These are phyloP conservation scores for Taenaris catops DNA, from an alignment of 2,888 invertebrate species.

Conservation along the genomic window DNA sequence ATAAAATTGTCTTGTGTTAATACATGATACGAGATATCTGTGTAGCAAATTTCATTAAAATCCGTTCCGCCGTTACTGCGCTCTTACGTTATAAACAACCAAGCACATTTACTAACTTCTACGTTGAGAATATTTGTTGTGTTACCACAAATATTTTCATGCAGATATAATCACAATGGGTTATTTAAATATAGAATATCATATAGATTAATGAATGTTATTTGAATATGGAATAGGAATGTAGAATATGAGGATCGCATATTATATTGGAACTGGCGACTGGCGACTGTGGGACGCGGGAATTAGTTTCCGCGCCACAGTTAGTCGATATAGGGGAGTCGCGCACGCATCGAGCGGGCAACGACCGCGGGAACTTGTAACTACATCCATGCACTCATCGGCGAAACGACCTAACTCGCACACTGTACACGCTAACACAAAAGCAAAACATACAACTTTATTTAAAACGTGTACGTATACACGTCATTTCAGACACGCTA, in stretches of 20 bases:
- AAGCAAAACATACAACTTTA: conserved; percentile 2
- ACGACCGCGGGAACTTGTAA: conserved; percentile 78
- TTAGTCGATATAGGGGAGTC: conserved; percentile 67
- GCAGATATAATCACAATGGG: no score
- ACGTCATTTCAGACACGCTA: conserved; percentile 35
- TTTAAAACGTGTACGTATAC: conserved; percentile 24
- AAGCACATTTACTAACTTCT: no score
- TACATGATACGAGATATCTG: no score
- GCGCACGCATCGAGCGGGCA: conserved; percentile 66
- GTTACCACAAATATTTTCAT: no score
- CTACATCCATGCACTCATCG: conserved; percentile 57
- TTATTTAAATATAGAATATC: background rate
- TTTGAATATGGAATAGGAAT: conserved; percentile 9
- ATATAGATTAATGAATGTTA: conserved; percentile 1
- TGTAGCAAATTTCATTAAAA: no score
- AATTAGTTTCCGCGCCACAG: conserved; percentile 47
- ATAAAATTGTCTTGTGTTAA: no score
- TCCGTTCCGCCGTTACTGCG: no score
- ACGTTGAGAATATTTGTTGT: no score
- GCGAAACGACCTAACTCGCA: conserved; percentile 50
- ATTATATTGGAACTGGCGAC: conserved; percentile 3
- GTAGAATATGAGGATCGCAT: conserved; percentile 8
- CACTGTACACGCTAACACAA: conserved; percentile 11
- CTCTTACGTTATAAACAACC: no score
- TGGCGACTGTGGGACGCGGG: conserved; percentile 22